Evolutionary conservation across 2,113 vertebrate genomes (phyloP).

Genomic region (Bubo scandiacus): DNA sequence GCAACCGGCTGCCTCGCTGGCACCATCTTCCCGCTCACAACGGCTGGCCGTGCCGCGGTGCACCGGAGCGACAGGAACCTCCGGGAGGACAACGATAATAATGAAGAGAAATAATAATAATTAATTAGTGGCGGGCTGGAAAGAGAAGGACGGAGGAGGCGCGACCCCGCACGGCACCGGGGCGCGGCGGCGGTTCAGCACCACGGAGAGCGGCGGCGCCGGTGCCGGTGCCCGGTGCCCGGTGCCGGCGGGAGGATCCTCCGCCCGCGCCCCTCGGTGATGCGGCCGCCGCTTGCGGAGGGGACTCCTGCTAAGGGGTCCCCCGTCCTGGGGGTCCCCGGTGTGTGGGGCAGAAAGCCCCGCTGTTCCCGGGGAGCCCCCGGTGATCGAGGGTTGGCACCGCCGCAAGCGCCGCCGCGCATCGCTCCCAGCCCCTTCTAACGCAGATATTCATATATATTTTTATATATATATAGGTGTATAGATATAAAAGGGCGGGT

Average conservation of each 20-base stretch:
- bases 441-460: accelerated
- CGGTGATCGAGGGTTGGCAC: not conserved
- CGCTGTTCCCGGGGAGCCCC: not conserved
- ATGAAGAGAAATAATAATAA: not conserved
- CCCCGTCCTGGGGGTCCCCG: not conserved
- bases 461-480: accelerated
- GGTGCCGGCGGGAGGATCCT: not conserved
- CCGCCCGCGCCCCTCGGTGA: not conserved
- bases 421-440: not conserved
- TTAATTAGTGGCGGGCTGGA: not conserved
- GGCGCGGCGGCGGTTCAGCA: slow-evolving; percentile 7
- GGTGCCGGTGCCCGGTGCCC: not conserved
- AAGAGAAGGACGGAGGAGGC: not conserved
- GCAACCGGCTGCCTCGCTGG: not conserved
- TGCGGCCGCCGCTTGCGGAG: not conserved
- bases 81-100: not conserved
- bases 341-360: not conserved
- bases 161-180: not conserved
- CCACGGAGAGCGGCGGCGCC: slow-evolving; percentile 49
- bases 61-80: not conserved
- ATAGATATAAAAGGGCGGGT: too few relatives aligned
- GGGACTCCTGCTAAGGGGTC: not conserved
- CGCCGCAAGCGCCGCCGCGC: not conserved
- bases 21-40: not conserved
- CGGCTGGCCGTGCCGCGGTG: not conserved